These are phyloP conservation scores for Dysidea cf. avara DNA, from an alignment of 37 sponge, comb jelly and placozoan species.

Conservation along the genomic window DNA sequence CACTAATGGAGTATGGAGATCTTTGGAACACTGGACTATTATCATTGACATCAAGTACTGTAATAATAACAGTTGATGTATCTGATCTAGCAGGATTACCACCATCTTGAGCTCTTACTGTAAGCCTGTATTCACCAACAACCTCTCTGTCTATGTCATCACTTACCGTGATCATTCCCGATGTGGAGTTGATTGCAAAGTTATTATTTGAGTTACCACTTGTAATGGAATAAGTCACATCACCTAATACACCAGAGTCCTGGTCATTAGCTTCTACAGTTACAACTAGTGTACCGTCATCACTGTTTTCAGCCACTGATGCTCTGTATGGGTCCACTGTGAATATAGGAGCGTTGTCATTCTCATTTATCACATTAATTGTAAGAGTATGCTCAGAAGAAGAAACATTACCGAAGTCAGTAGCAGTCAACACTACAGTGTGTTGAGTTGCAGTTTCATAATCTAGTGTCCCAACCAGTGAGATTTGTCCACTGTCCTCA, in stretches of 20 bases:
- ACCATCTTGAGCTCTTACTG: constrained; percentile 46
- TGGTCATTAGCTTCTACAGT: constrained; percentile 32
- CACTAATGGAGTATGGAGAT: background rate
- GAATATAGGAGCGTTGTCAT: constrained; percentile 49
- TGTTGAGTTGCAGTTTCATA: constrained; percentile 23
- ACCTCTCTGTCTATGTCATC: constrained; percentile 46
- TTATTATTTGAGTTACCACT: background rate
- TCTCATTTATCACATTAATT: constrained; percentile 42
- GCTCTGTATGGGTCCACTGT: background rate
- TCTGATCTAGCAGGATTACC: constrained; percentile 37
- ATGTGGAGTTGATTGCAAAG: background rate
- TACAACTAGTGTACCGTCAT: constrained; percentile 11
- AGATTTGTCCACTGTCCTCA: constrained; percentile 17
- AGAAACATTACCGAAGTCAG: constrained; percentile 7
- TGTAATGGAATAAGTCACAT: constrained; percentile 5
- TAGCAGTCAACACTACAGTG: background rate
- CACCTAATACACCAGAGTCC: constrained; percentile 21
- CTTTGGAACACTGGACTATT: constrained; percentile 47
- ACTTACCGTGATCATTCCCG: constrained; percentile 32
- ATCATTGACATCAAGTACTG: constrained; percentile 47
- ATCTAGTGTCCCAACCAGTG: constrained; percentile 7
- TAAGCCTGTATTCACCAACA: constrained; percentile 9
- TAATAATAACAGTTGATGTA: constrained; percentile 32
- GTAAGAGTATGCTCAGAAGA: constrained; percentile 14
- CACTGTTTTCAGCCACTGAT: constrained; percentile 22